Evolutionary conservation across 1,140 invertebrate species (phyloP).

Genomic region (Panagrolaimus sp.): DNA sequence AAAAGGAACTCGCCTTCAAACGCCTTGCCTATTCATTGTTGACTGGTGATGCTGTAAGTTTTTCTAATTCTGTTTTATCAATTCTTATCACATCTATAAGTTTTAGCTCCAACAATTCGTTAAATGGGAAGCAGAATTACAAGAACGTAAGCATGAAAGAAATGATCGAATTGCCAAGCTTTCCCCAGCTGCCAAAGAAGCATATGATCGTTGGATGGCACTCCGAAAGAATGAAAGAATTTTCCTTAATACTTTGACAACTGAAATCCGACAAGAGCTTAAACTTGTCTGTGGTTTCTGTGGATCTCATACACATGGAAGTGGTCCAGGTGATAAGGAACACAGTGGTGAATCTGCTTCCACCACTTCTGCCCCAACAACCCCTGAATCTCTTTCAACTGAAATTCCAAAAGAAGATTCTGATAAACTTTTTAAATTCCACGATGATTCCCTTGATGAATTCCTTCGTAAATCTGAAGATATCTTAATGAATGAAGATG

Average conservation of each 20-base stretch:
- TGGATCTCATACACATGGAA: slow-evolving; percentile 25
- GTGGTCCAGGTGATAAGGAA: slow-evolving; percentile 5
- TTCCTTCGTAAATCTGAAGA: neutral
- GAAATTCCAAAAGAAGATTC: neutral
- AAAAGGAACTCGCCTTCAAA: slow-evolving; percentile 50
- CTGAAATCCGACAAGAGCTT: slow-evolving; percentile 49
- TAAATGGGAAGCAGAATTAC: slow-evolving; percentile 51
- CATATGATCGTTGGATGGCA: slow-evolving; percentile 51
- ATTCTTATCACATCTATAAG: neutral
- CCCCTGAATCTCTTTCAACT: neutral
- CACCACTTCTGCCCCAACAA: neutral
- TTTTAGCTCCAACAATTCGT: slow-evolving; percentile 53
- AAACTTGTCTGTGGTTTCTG: slow-evolving; percentile 47
- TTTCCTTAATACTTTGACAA: slow-evolving; percentile 45
- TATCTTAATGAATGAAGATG: neutral
- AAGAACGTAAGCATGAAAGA: slow-evolving; percentile 37
- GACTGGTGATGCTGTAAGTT: slow-evolving; percentile 46
- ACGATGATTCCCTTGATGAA: slow-evolving; percentile 10
- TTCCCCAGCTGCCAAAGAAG: slow-evolving; percentile 42
- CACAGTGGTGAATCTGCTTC: neutral
- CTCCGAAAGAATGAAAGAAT: slow-evolving; percentile 46
- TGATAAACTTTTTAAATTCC: slow-evolving; percentile 4
- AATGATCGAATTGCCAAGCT: slow-evolving; percentile 36
- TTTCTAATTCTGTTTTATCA: no score
- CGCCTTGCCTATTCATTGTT: slow-evolving; percentile 45